Evolutionary conservation across 30 jellyfish, hydroid and myxozoan genomes (phyloP), one percentile per base, ranked within the genome.

Genomic region (Hydra vulgaris): DNA sequence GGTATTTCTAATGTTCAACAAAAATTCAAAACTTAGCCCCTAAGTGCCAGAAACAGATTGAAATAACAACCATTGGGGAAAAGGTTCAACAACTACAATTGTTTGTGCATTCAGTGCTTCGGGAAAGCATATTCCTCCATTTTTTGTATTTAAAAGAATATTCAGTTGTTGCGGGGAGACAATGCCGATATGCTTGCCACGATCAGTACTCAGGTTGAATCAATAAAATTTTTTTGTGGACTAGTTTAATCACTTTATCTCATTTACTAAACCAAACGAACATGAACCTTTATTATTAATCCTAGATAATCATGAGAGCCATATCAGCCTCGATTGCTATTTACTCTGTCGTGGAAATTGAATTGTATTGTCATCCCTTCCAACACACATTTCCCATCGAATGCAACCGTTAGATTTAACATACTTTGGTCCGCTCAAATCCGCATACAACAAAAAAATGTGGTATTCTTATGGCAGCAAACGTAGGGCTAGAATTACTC

Each of bases 361-460:
- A 22, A 25, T 77, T 77, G 77, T 52, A 16, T 54, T 77, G 18
- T 25, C 53, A 18, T 16, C 85, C 20, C 69, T 77, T 16, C 85
- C 85, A 27, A 79, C 87, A 17, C 83, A 80, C 79, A 70, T 76
- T 8, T 61, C 83, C 74, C 83, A 70, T 82, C 3, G 83, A 69
- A 15, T 80, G 71, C 87, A 80, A 27, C 87, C 87, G 20, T 72
- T 80, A 25, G 87, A 80, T 82, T 26, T 21, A 21, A 84, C 23
- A 84, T 81, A 40, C 61, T 40, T 40, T 40, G 61, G 61, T 40
- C 12, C 61, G 12, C 61, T 40, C 61, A 40, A 40, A 40, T 40
- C 61, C 12, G 61, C 61, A 40, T 40, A 40, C 12, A 40, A 40
- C 61, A 40, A 12, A 12, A n/a, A 12, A 40, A 40, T 40, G 61